These are phyloP conservation scores for Acrobasis suavella DNA, from an alignment of 2,888 invertebrate species.

Conservation along the genomic window DNA sequence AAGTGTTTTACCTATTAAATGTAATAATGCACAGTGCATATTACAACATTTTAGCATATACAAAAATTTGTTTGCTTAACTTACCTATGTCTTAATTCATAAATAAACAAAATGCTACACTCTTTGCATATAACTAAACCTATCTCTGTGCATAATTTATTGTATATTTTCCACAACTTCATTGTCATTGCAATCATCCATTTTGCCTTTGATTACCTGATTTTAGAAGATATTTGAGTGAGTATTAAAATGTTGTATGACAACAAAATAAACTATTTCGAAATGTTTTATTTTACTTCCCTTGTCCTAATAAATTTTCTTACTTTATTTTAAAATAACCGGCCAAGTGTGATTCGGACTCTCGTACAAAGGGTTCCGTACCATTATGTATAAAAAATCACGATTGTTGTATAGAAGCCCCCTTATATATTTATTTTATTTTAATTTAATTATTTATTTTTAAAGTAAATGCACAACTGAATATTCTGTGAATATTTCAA, in stretches of 20 bases:
- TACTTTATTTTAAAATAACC: too few relatives aligned
- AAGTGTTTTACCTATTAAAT: background rate
- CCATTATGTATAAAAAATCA: too few relatives aligned
- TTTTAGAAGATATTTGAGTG: constrained; percentile 8
- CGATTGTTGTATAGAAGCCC: too few relatives aligned
- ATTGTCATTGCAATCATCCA: constrained; percentile 9
- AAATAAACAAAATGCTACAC: background rate
- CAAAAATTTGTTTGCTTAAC: background rate
- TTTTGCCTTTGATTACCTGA: constrained; percentile 1
- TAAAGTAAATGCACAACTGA: too few relatives aligned
- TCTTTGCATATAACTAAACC: too few relatives aligned
- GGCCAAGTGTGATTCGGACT: too few relatives aligned
- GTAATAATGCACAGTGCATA: background rate
- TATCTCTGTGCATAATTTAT: background rate
- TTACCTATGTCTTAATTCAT: background rate
- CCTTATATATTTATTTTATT: too few relatives aligned
- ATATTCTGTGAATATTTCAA: too few relatives aligned
- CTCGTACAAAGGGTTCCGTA: too few relatives aligned
- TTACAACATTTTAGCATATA: background rate
- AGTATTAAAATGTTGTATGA: constrained; percentile 44
- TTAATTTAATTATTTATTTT: too few relatives aligned
- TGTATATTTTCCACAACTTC: background rate
- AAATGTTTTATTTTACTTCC: constrained; percentile 23
- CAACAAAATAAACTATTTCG: constrained; percentile 47
- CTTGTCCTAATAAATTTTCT: too few relatives aligned